Evolutionary conservation across 2,888 invertebrate species (phyloP), one percentile per base, ranked within the genome.

Genomic region (Iphiclides podalirius): DNA sequence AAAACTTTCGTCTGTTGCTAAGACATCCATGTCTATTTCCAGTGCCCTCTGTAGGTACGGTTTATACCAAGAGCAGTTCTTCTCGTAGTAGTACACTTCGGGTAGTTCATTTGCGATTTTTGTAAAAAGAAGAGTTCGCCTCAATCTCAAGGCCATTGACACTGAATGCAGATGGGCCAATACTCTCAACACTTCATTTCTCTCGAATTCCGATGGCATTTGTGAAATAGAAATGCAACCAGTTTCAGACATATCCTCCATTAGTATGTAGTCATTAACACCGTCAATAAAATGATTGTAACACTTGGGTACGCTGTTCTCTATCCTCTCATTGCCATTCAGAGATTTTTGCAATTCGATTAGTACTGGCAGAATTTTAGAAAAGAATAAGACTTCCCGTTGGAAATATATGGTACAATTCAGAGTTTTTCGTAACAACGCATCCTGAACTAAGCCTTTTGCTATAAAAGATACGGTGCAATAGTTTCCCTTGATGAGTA

Each of bases 81-180:
- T 52, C 13, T 73, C 66, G n/a, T 50, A 66, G 46, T 64, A 78
- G 50, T 75, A 75, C 11, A 68, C 20, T 55, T 78, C 75, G 1
- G 66, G 55, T 8, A 75, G 41, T 28, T 59, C 52, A 23, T 54
- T 60, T 4, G 64, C 60, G 17, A 74, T 56, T 44, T 61, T 58
- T 0, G 28, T 48, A 55, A 79, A 79, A 0, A 60, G 52, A 20
- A 64, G 57, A 1, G 76, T 71, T 16, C 61, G 60, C 45, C 66
- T 70, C 8, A 66, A 37, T 45, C 64, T 60, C 13, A 79, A 45
- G 23, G 66, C 72, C 11, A 79, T 61, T 0, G 79, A 79, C 0
- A 73, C 69, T 1, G 79, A 71, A 33, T 80, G 79, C 6, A 78
- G 58, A 58, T 79, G 79, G 3, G 76, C 75, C n/a, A 79, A 53